These are phyloP conservation scores for Thinocorus orbignyianus DNA, from an alignment of 2,113 vertebrate species.

Conservation along the genomic window DNA sequence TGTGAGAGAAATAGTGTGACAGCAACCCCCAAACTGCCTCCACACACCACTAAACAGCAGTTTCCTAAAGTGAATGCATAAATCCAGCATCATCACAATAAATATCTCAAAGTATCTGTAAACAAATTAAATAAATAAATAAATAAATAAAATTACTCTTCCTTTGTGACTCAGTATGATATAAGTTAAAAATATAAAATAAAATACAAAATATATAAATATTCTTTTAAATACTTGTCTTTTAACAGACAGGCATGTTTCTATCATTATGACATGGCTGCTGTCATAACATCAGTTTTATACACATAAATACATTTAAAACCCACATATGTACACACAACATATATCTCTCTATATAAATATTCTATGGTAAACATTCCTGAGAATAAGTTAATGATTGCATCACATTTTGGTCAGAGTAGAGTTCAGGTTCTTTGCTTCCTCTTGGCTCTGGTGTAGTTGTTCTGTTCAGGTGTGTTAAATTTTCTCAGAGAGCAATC, in stretches of 20 bases:
- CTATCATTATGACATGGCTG: neutral
- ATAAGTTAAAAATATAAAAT: neutral
- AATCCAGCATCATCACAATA: neutral
- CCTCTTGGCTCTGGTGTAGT: neutral
- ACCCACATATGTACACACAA: neutral
- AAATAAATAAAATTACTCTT: neutral
- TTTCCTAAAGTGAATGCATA: neutral
- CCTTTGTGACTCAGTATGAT: too few species aligned
- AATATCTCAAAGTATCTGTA: neutral
- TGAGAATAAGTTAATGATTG: conserved; percentile 11
- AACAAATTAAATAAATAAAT: neutral
- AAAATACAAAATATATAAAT: neutral
- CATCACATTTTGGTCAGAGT: neutral
- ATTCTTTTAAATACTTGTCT: neutral
- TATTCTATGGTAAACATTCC: neutral
- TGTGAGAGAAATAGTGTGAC: neutral
- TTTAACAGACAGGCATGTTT: neutral
- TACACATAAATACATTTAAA: neutral
- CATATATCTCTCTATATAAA: neutral
- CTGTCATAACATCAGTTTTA: neutral
- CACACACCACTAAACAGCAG: neutral
- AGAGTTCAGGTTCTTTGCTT: neutral
- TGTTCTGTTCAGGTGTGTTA: neutral
- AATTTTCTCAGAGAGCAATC: neutral
- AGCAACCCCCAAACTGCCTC: neutral